Evolutionary conservation across 1,140 invertebrate genomes (phyloP).

Genomic region (Caenorhabditis inopinata): DNA sequence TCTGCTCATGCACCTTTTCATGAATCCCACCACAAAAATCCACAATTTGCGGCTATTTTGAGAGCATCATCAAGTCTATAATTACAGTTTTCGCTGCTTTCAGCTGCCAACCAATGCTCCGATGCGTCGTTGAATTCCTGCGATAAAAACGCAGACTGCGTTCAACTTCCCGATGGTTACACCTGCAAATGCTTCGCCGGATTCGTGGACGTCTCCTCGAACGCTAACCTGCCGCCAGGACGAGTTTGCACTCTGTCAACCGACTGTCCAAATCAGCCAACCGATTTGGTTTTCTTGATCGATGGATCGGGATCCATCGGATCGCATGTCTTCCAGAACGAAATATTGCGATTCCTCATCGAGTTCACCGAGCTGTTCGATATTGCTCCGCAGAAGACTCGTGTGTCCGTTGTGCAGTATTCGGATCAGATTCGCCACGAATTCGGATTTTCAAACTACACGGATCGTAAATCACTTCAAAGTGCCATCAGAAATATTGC

Average conservation of each 20-base stretch:
- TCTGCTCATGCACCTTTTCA: too few species aligned
- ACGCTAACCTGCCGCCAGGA: conserved; percentile 62
- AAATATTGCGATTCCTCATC: conserved; percentile 61
- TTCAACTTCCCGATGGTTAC: conserved; percentile 63
- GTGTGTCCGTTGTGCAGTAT: conserved; percentile 65
- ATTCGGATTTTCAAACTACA: conserved; percentile 63
- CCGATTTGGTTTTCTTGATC: conserved; percentile 63
- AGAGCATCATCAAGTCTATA: too few species aligned
- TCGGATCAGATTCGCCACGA: conserved; percentile 65
- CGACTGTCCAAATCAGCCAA: conserved; percentile 63
- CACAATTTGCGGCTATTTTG: too few species aligned
- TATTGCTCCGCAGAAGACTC: conserved; percentile 62
- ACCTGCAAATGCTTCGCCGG: conserved; percentile 63
- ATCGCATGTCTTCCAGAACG: conserved; percentile 65
- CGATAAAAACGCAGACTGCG: conserved; percentile 67
- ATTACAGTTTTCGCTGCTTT: too few species aligned
- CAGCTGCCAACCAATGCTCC: conserved; percentile 62
- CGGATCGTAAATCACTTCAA: conserved; percentile 59
- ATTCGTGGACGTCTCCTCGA: conserved; percentile 66
- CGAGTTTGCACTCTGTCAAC: conserved; percentile 64
- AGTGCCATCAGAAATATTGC: conserved; percentile 61
- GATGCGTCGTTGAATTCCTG: conserved; percentile 62
- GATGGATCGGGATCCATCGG: conserved; percentile 65
- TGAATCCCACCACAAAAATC: too few species aligned
- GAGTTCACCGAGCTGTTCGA: conserved; percentile 66